Evolutionary conservation across 1,140 invertebrate species (phyloP), one percentile per base, ranked within the genome.

Genomic region (Coboldia fuscipes): DNA sequence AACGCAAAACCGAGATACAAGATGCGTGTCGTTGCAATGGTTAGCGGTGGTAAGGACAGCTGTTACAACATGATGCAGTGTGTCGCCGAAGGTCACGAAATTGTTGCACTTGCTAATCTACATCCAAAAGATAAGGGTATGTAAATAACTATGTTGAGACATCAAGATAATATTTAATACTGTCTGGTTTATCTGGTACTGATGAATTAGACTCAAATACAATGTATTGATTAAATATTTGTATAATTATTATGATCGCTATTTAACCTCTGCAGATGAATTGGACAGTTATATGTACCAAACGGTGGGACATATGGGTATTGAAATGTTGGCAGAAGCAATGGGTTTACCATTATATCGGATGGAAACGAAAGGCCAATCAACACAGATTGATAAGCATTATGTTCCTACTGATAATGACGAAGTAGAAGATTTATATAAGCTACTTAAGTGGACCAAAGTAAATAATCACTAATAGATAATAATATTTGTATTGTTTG

Each of bases 221-320:
- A n/a, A n/a, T n/a, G n/a, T n/a, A n/a, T n/a, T n/a, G n/a, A n/a
- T n/a, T n/a, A n/a, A 37, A 30, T 14, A 30, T 24, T 16, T 4
- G 13, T 37, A n/a, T 37, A 14, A 23, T 31, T 17, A 38, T 12
- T 27, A 12, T 27, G n/a, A 12, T 27, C 29, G 32, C 28, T 30
- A 23, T 40, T 37, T 21, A 23, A 21, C 26, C 24, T 37, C 55
- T 60, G 13, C 45, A 84, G 82, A 88, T 68, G 94, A 98, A 56
- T 55, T 97, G 40, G 93, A 99, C 58, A 97, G 92, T 50, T 97
- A 89, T 50, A 99, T 99, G 94, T 98, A 96, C 54, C 94, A 99
- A 64, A 94, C 88, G 33, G 93, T 98, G 34, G 96, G 94, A 8
- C 83, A 93, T 59, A 79, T 94, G 65, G 86, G 81, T 20, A 77